phyloP scores from a whole-genome alignment of 1,140 invertebrate species.

The Oryzaephilus surinamensis region DNA sequence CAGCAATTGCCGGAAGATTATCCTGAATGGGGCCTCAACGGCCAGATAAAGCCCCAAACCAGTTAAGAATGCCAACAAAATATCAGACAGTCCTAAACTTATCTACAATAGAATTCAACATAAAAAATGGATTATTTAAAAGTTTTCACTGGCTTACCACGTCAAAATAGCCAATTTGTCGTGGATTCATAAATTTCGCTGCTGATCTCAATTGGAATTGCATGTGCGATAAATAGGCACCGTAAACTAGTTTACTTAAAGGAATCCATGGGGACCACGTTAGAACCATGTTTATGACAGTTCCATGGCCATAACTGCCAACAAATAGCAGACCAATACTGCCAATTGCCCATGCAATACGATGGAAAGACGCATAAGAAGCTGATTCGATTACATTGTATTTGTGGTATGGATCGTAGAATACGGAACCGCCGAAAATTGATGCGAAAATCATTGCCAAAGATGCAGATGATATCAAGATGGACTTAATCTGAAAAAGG shows the following conservation, averaged over 20 bases:
- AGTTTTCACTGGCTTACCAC: constrained; percentile 24
- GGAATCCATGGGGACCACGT: constrained; percentile 55
- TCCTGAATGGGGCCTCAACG: constrained; percentile 41
- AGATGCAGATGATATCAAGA: constrained; percentile 18
- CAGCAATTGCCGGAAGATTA: constrained; percentile 32
- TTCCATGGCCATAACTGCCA: constrained; percentile 30
- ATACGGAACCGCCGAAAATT: constrained; percentile 35
- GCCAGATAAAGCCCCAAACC: constrained; percentile 37
- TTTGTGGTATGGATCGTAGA: constrained; percentile 36
- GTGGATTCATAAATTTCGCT: constrained; percentile 37
- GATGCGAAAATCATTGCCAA: constrained; percentile 32
- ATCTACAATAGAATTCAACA: constrained; percentile 14
- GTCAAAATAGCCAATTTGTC: constrained; percentile 32
- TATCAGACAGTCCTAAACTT: constrained; percentile 29
- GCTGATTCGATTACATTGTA: constrained; percentile 40
- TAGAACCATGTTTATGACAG: constrained; percentile 22
- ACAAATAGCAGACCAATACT: constrained; percentile 42
- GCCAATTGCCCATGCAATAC: constrained; percentile 44
- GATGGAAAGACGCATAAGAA: constrained; percentile 45
- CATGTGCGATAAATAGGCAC: constrained; percentile 53
- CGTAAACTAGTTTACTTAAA: constrained; percentile 59
- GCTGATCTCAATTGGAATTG: constrained; percentile 39
- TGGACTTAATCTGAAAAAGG: constrained; percentile 36
- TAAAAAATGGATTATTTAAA: background rate
- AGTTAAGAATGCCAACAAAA: constrained; percentile 33